Conservation (phyloP, 2,888 invertebrate genomes). For the Panopea generosa region DNA sequence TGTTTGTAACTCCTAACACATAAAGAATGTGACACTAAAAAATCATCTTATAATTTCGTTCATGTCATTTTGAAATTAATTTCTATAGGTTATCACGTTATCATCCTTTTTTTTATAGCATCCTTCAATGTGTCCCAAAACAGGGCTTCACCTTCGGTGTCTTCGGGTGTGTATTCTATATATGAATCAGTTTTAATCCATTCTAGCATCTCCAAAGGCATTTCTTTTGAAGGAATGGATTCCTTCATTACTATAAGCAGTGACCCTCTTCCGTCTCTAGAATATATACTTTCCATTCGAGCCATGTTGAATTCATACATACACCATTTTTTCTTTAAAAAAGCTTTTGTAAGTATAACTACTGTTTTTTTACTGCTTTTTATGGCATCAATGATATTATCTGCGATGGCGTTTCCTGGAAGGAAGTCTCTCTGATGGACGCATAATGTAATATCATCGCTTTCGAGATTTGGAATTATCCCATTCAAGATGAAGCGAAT, state of each 20-base stretch:
- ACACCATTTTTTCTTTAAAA: slow-evolving; percentile 64
- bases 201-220: slow-evolving; percentile 31
- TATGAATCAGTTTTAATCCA: slow-evolving; percentile 29
- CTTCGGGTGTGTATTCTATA: slow-evolving; percentile 15
- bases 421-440: slow-evolving; percentile 67
- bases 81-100: too few relatives aligned
- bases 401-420: slow-evolving; percentile 58
- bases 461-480: slow-evolving; percentile 33
- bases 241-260: slow-evolving; percentile 17
- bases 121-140: slow-evolving; percentile 24
- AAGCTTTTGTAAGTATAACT: slow-evolving; percentile 55
- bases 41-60: too few relatives aligned
- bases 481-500: slow-evolving; percentile 21
- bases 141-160: slow-evolving; percentile 2
- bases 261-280: slow-evolving; percentile 8
- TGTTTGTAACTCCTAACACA: too few relatives aligned
- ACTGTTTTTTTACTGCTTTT: slow-evolving; percentile 65
- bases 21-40: too few relatives aligned
- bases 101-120: neutral
- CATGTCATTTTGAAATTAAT: too few relatives aligned
- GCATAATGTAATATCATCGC: slow-evolving; percentile 53
- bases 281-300: slow-evolving; percentile 60
- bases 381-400: slow-evolving; percentile 64
- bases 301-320: slow-evolving; percentile 70
- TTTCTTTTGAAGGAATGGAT: slow-evolving; percentile 7